Base-by-base conservation (phyloP, 2,113 vertebrate genomes). In the Pterocles gutturalis region DNA sequence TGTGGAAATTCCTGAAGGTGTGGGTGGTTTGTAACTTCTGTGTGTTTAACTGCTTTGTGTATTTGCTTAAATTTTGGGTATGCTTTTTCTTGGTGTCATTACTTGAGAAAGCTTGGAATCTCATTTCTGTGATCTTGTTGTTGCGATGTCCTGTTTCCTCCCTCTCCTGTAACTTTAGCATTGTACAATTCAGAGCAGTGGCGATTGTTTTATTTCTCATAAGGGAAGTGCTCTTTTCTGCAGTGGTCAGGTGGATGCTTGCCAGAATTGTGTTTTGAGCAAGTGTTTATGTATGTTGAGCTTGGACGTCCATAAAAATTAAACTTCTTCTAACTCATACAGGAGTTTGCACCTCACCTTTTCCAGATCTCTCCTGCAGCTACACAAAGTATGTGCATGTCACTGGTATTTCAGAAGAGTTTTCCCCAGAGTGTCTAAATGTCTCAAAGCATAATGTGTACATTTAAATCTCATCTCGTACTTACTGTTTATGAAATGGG, bases 231-330 rank as follows among this genome's bases (percentile, higher is more conserved):
- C 54, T 91, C 17, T 82, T 79, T 90, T 81, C 61, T 86, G 66
- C 34, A 22, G 55, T 55, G 54, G 26, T 89, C 45, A 38, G 70
- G 73, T 91, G 90, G 71, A 78, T 78, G 45, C 69, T 77, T 96
- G 88, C 88, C 92, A 96, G 92, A 90, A 90, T 93, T 85, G 58
- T 92, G 65, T 93, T 96, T 77, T 88, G 75, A 93, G 36, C 60
- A 92, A n/a, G 76, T 90, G 67, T 92, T 94, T 60, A 55, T 45
- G 38, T 86, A 10, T 58, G 43, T 36, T 92, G 88, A 95, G 88
- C 82, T 94, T 73, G 58, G 51, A 58, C 67, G 60, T 94, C 71
- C 34, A 72, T 64, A 91, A 91, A 94, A 90, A 72, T 60, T 25
- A 46, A 70, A 51, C 60, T 54, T 8, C 41, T 54, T 86, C 31